phyloP scores from a whole-genome alignment of 64 coral and sea anemone species.

The Porites australiensis region DNA sequence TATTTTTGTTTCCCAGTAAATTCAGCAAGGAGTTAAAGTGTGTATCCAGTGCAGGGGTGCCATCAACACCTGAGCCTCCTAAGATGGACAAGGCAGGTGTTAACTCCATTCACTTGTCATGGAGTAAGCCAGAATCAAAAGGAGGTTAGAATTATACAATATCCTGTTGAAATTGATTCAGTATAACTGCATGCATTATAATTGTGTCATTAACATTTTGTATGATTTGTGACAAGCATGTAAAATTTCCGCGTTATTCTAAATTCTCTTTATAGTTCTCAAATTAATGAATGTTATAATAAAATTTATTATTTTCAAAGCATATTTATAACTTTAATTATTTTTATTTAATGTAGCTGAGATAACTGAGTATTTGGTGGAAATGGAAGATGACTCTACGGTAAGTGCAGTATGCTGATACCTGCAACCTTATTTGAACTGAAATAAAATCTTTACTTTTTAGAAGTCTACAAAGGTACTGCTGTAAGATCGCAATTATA shows the following conservation, averaged over 20 bases:
- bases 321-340: not conserved
- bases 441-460: too few relatives aligned
- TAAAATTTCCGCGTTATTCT: too few relatives aligned
- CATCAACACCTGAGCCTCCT: constrained; percentile 78
- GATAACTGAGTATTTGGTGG: constrained; percentile 89
- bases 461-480: too few relatives aligned
- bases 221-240: too few relatives aligned
- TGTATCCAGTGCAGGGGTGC: constrained; percentile 85
- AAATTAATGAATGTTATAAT: too few relatives aligned
- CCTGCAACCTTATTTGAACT: too few relatives aligned
- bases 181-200: too few relatives aligned
- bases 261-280: too few relatives aligned
- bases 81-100: constrained; percentile 70
- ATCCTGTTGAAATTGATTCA: too few relatives aligned
- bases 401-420: constrained; percentile 28
- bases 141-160: constrained; percentile 65
- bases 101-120: constrained; percentile 68
- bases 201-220: too few relatives aligned
- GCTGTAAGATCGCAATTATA: too few relatives aligned
- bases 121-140: constrained; percentile 92
- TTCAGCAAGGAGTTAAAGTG: constrained; percentile 85
- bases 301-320: not conserved
- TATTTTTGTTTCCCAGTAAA: constrained; percentile 62
- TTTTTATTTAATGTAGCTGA: constrained; percentile 72
- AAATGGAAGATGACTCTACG: constrained; percentile 91